Conservation (phyloP, 2,113 vertebrate species). For the Muntiacus muntjak region DNA sequence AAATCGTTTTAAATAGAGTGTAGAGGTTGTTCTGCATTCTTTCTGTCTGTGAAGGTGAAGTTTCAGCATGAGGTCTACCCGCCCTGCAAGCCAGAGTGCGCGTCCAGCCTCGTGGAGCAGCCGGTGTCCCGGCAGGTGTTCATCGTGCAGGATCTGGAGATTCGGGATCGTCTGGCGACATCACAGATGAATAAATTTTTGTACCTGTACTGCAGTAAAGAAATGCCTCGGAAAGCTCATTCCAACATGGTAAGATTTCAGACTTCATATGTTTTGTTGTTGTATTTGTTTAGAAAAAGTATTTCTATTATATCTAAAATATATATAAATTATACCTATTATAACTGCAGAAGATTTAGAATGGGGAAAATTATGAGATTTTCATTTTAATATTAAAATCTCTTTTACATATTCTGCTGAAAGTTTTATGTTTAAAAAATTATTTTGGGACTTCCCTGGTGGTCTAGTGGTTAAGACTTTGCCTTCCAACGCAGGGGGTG, state of each 20-base stretch:
- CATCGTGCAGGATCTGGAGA: slow-evolving; percentile 95
- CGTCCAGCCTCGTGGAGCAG: slow-evolving; percentile 81
- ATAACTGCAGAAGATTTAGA: not conserved
- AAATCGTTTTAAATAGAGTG: not conserved
- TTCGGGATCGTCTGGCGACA: slow-evolving; percentile 93
- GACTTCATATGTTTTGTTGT: not conserved
- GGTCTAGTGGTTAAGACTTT: not conserved
- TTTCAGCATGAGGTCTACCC: slow-evolving; percentile 98
- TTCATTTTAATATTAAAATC: slow-evolving; percentile 11
- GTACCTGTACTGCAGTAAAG: slow-evolving; percentile 95
- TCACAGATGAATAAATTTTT: slow-evolving; percentile 99
- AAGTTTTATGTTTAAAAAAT: not conserved
- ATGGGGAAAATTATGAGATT: not conserved
- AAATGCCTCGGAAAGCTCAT: slow-evolving; percentile 95
- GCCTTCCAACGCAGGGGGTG: not conserved
- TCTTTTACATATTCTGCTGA: not conserved
- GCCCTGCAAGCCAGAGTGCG: slow-evolving; percentile 70
- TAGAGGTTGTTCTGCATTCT: not conserved
- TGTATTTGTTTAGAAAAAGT: not conserved
- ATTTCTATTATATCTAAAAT: not conserved
- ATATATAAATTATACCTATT: not conserved
- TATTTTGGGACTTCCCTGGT: not conserved
- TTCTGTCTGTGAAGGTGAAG: slow-evolving; percentile 84
- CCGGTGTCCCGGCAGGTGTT: slow-evolving; percentile 95
- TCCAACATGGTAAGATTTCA: slow-evolving; percentile 90